These are phyloP conservation scores for Masnerella sp. DNA, from an alignment of 2,888 invertebrate genomes.

Conservation along the genomic window DNA sequence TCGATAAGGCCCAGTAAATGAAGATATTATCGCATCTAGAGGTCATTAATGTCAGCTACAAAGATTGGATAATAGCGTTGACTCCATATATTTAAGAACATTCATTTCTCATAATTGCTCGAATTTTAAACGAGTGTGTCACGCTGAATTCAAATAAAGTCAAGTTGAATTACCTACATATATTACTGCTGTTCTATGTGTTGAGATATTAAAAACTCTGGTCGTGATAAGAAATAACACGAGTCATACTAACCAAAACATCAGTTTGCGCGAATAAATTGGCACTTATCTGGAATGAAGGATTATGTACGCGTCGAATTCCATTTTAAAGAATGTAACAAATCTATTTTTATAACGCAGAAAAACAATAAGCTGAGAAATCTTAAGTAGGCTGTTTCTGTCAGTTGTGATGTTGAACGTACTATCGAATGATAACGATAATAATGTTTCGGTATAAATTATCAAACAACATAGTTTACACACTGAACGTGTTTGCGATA, in stretches of 20 bases:
- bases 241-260: constrained; percentile 36
- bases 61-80: constrained; percentile 48
- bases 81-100: constrained; percentile 17
- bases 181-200: not conserved
- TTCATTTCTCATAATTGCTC: constrained; percentile 2
- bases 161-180: constrained; percentile 8
- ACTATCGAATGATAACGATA: constrained; percentile 26
- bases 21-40: constrained; percentile 44
- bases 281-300: constrained; percentile 27
- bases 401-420: constrained; percentile 4
- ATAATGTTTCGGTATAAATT: constrained; percentile 46
- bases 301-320: constrained; percentile 31
- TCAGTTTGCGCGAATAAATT: constrained; percentile 20
- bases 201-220: constrained; percentile 18
- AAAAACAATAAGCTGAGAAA: constrained; percentile 17
- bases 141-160: too few relatives aligned
- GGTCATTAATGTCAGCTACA: constrained; percentile 38
- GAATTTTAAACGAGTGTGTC: too few relatives aligned
- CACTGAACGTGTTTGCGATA: constrained; percentile 43
- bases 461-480: constrained; percentile 43
- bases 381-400: constrained; percentile 5
- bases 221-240: constrained; percentile 24
- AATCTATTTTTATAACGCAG: constrained; percentile 29
- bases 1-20: constrained; percentile 50
- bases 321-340: constrained; percentile 9